phyloP scores from a whole-genome alignment of 1,140 invertebrate species.

The Rhyacophila brunnea region DNA sequence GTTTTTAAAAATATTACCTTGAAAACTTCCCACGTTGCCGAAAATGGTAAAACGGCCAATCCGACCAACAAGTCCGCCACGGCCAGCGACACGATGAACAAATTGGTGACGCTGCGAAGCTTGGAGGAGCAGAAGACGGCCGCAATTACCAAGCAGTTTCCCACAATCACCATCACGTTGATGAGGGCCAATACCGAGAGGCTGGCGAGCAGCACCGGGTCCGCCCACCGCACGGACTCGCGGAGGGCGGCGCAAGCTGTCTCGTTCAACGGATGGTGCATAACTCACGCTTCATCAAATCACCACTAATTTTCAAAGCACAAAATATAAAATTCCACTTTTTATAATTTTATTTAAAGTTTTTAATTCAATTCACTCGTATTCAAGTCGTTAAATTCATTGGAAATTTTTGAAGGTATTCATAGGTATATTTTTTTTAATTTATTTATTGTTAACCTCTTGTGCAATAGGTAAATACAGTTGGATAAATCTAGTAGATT shows the following conservation, averaged over 20 bases:
- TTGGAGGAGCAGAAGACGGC: slow-evolving; percentile 87
- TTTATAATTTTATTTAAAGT: too few relatives aligned
- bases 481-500: too few relatives aligned
- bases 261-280: slow-evolving; percentile 62
- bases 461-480: too few relatives aligned
- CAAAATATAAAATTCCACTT: too few relatives aligned
- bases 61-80: slow-evolving; percentile 91
- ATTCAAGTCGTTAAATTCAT: too few relatives aligned
- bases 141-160: slow-evolving; percentile 88
- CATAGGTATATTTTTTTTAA: too few relatives aligned
- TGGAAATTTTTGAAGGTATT: too few relatives aligned
- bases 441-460: too few relatives aligned
- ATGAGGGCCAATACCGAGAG: slow-evolving; percentile 77
- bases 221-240: slow-evolving; percentile 74
- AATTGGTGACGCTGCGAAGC: slow-evolving; percentile 88
- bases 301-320: too few relatives aligned
- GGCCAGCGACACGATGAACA: slow-evolving; percentile 92
- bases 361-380: too few relatives aligned
- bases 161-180: slow-evolving; percentile 77
- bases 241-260: slow-evolving; percentile 72
- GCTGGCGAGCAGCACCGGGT: slow-evolving; percentile 69
- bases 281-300: slow-evolving; percentile 1
- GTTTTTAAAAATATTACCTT: slow-evolving; percentile 65
- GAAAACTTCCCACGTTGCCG: slow-evolving; percentile 85
- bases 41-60: slow-evolving; percentile 86